Base-by-base conservation (phyloP, 1,140 invertebrate genomes). In the Macrobrachium rosenbergii region DNA sequence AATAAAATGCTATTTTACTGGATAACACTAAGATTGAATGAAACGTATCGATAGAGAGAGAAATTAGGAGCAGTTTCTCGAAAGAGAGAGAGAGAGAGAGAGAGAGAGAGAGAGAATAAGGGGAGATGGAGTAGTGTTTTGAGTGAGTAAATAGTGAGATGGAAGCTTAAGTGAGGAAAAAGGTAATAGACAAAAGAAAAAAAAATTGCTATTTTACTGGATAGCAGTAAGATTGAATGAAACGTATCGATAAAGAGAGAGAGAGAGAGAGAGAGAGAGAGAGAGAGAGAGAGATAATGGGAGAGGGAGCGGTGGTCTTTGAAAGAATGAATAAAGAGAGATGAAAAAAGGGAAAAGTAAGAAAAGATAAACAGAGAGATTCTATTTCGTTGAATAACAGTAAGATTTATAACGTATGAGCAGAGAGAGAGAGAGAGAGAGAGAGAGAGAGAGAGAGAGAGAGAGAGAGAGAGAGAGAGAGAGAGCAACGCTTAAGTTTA, bases 381-480 rank as follows among this genome's bases (percentile, higher is more conserved):
- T 37, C 28, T 37, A 37, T 37, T 37, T 3, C 28, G 28, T 37
- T 37, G 28, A 37, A 37, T 37, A 37, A 3, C 28, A 37, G 28
- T 37, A 37, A 37, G 28, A 37, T 1, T 37, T 37, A 2, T 37
- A 37, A 37, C 28, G 60, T 43, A 28, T 64, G 79, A 23, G 14
- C 63, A 63, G n/a, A 63, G 23, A 81, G 21, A 67, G 59, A 81
- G 10, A 58, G 60, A 67, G 60, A 28, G 79, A 81, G n/a, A 37
- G n/a, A 63, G 23, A 81, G 21, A 67, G 59, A 81, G 10, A 58
- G 60, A 67, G 60, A 28, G 79, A 81, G n/a, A 37, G n/a, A 63
- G 23, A 81, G 21, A 67, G 59, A 81, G 10, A 63, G 23, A 81
- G 21, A 67, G 59, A 81, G 10, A 58, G 60, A 67, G 60, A 28